These are phyloP conservation scores for Sycon ciliatum DNA, from an alignment of 37 sponge, comb jelly and placozoan species.

Conservation along the genomic window DNA sequence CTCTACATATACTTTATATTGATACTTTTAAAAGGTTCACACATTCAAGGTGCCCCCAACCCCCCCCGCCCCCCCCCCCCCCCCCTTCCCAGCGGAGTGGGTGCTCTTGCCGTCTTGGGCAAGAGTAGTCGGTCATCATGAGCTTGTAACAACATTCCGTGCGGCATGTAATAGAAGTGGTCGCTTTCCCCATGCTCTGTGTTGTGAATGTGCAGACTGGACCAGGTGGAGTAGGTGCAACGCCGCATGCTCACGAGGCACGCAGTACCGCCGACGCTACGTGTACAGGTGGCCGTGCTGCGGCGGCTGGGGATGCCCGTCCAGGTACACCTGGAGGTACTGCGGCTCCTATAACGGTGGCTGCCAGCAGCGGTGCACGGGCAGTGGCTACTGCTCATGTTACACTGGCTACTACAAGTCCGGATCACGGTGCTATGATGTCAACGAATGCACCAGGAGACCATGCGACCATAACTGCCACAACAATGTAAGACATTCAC, in stretches of 20 bases:
- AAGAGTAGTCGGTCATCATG: too few relatives aligned
- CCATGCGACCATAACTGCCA: constrained; percentile 11
- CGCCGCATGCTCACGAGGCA: neutral
- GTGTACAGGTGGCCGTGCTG: neutral
- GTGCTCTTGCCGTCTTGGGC: too few relatives aligned
- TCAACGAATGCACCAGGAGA: constrained; percentile 1
- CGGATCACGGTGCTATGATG: neutral
- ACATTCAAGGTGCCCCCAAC: too few relatives aligned
- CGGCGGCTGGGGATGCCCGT: constrained; percentile 10
- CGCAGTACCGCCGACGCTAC: constrained; percentile 1
- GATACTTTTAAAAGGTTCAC: too few relatives aligned
- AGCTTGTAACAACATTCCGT: neutral
- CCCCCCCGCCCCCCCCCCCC: too few relatives aligned
- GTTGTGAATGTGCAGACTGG: constrained; percentile 2
- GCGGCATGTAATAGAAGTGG: neutral
- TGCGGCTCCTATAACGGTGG: constrained; percentile 9
- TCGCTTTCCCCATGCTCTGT: neutral
- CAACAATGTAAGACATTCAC: too few relatives aligned
- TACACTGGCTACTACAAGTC: neutral
- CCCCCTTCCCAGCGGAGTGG: too few relatives aligned
- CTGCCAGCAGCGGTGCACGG: constrained; percentile 9
- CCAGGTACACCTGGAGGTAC: neutral
- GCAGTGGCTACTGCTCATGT: neutral
- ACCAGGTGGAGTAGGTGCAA: neutral
- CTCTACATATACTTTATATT: too few relatives aligned